Conservation (phyloP, 2,113 vertebrate genomes). For the Paraplagusia blochii region DNA sequence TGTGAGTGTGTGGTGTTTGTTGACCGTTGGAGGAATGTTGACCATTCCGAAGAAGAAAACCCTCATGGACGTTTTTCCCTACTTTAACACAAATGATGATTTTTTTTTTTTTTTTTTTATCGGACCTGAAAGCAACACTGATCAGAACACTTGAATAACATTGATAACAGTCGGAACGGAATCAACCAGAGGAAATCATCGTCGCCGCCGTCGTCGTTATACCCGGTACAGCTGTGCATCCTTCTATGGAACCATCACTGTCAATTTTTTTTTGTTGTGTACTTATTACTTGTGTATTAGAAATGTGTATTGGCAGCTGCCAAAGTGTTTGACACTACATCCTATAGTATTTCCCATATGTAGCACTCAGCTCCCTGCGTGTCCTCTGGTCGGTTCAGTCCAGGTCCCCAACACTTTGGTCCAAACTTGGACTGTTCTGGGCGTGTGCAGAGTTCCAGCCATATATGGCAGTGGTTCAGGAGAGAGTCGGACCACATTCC, state of each 20-base stretch:
- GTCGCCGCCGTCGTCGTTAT: constrained; percentile 1
- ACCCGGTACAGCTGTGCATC: constrained; percentile 47
- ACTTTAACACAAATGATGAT: too few species aligned
- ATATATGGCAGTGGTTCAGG: too few species aligned
- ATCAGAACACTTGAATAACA: constrained; percentile 26
- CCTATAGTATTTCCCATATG: constrained; percentile 48
- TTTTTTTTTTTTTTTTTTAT: constrained; percentile 39
- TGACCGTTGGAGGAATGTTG: constrained; percentile 60
- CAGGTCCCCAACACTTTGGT: too few species aligned
- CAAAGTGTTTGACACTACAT: constrained; percentile 21
- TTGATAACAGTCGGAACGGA: background rate
- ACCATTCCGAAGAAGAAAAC: constrained; percentile 63
- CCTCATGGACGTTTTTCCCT: constrained; percentile 37
- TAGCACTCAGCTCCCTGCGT: constrained; percentile 56
- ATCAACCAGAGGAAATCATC: constrained; percentile 7
- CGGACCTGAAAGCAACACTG: constrained; percentile 26
- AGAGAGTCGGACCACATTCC: too few species aligned
- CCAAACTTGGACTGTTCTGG: too few species aligned
- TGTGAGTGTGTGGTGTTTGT: constrained; percentile 44
- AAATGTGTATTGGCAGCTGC: constrained; percentile 28
- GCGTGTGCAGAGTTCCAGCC: too few species aligned
- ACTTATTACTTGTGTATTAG: constrained; percentile 22
- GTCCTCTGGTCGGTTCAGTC: too few species aligned
- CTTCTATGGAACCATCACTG: constrained; percentile 13
- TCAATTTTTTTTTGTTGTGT: constrained; percentile 41